Evolutionary conservation across 2,888 invertebrate species (phyloP).

Genomic region (Eupithecia insigniata): DNA sequence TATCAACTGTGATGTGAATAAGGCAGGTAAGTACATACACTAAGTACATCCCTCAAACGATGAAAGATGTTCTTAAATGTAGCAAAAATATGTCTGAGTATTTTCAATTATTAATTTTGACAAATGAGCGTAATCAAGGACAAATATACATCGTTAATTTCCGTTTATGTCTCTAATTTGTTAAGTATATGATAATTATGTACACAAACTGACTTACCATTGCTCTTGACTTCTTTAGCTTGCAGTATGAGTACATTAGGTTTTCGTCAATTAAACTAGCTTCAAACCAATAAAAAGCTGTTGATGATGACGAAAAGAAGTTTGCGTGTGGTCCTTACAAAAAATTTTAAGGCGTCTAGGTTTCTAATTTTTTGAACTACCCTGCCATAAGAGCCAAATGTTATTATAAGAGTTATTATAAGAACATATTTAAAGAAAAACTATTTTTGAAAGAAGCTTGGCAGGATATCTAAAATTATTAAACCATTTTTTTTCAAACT

Average conservation of each 20-base stretch:
- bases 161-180: constrained; percentile 35
- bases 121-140: constrained; percentile 31
- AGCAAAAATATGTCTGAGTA: constrained; percentile 38
- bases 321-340: not conserved
- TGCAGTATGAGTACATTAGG: not conserved
- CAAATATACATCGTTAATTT: constrained; percentile 29
- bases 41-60: constrained; percentile 37
- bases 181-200: constrained; percentile 8
- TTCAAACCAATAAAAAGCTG: not conserved
- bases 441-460: too few species aligned
- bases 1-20: not conserved
- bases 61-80: constrained; percentile 34
- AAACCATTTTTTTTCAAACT: not conserved
- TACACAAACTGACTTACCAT: not conserved
- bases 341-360: not conserved
- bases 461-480: too few species aligned
- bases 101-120: constrained; percentile 49
- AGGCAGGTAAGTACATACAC: not conserved
- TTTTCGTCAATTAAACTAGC: not conserved
- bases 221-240: not conserved
- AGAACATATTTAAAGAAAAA: too few species aligned
- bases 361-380: not conserved
- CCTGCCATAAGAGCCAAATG: too few species aligned
- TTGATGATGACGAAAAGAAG: not conserved
- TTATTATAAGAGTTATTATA: too few species aligned